Conservation (phyloP, 1,140 invertebrate species). For the Hydropsyche tenuis region DNA sequence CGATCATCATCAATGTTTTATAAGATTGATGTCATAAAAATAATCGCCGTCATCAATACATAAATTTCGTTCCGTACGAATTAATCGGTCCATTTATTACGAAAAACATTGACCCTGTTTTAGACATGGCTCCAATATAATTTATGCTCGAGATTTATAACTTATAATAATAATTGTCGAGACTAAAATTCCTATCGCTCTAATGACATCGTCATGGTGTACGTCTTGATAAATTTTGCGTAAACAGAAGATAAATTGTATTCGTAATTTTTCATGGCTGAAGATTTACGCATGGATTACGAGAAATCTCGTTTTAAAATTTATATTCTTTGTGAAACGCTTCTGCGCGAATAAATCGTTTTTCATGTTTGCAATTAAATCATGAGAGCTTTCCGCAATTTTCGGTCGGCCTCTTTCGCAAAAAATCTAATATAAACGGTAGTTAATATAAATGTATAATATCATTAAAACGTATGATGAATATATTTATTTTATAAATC, state of each 20-base stretch:
- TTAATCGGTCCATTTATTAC: too few species aligned
- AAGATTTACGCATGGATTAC: conserved; percentile 19
- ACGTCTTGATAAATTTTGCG: conserved; percentile 37
- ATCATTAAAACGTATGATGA: too few species aligned
- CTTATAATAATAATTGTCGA: conserved; percentile 11
- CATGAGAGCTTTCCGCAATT: background rate
- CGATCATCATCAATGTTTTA: too few species aligned
- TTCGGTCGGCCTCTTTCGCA: background rate
- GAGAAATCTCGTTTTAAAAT: conserved; percentile 6
- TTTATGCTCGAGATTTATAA: conserved; percentile 6
- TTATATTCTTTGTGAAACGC: background rate
- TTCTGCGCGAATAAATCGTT: conserved; percentile 16
- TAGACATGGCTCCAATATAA: background rate
- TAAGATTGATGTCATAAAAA: too few species aligned
- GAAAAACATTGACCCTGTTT: too few species aligned
- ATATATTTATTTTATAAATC: too few species aligned
- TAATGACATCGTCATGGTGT: conserved; percentile 24
- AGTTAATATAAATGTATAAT: too few species aligned
- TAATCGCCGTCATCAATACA: too few species aligned
- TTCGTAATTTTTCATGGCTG: conserved; percentile 21
- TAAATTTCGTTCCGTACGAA: too few species aligned
- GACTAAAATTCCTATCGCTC: conserved; percentile 27
- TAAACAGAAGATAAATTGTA: conserved; percentile 20
- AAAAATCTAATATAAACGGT: too few species aligned
- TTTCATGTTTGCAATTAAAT: background rate